phyloP scores from a whole-genome alignment of 2,797 vertebrate species.

The Distichodus sexfasciatus region DNA sequence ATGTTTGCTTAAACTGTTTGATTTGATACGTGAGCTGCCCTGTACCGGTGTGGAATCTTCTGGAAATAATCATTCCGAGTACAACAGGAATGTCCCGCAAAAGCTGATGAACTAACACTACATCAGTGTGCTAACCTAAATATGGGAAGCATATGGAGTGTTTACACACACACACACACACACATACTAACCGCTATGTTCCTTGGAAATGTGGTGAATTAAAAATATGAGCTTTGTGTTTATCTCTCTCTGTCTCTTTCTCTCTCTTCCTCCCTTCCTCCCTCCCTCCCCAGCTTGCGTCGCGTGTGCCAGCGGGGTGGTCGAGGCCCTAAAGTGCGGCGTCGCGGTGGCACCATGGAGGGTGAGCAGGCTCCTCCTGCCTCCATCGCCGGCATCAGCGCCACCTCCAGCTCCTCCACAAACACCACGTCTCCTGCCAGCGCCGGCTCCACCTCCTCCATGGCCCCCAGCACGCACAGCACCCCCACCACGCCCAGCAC shows the following conservation, averaged over 20 bases:
- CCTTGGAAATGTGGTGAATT: not conserved
- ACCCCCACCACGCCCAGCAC: conserved; percentile 52
- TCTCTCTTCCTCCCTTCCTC: conserved; percentile 6
- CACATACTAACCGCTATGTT: not conserved
- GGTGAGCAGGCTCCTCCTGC: conserved; percentile 78
- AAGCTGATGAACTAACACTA: conserved; percentile 4
- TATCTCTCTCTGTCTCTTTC: conserved; percentile 13
- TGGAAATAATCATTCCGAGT: conserved; percentile 13
- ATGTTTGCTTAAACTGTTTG: conserved; percentile 18
- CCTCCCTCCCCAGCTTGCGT: conserved; percentile 65
- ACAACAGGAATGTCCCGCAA: conserved; percentile 1
- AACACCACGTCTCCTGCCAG: conserved; percentile 50
- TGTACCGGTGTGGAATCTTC: not conserved
- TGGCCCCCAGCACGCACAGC: conserved; percentile 57
- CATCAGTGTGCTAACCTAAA: not conserved
- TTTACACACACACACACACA: not conserved
- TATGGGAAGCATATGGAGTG: not conserved
- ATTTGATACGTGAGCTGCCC: conserved; percentile 7
- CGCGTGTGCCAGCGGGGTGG: conserved; percentile 74
- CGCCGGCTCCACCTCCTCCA: conserved; percentile 57
- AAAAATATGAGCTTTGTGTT: conserved; percentile 9
- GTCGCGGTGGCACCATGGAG: conserved; percentile 84
- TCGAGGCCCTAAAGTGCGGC: conserved; percentile 74
- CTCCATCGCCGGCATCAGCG: conserved; percentile 61
- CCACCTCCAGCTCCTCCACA: conserved; percentile 57